Base-by-base conservation (phyloP, 1,140 invertebrate species). In the Calephelis nemesis region DNA sequence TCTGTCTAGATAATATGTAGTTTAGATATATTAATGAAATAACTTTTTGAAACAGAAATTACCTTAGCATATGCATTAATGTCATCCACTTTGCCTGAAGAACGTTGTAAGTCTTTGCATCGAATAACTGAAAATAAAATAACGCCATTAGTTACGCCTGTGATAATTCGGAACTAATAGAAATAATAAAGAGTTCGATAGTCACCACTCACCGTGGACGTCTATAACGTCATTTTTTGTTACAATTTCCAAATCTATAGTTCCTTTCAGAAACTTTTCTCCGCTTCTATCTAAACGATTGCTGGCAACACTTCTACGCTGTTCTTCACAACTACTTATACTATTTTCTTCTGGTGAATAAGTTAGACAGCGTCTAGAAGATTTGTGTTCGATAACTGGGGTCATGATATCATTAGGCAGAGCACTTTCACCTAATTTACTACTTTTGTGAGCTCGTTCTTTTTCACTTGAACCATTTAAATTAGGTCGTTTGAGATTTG, bases 191-290 rank as follows among this genome's bases (percentile, higher is more conserved):
- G 64, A 54, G 69, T 66, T 72, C 77, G 87, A 91, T 89, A 91
- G 83, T 87, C 86, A 89, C 87, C 87, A 91, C 89, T 91, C 89
- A 91, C 89, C 89, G 89, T 91, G 89, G 63, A 91, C 89, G 76
- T 91, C 89, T 72, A 91, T 88, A 7, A 89, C 74, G 48, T 88
- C 78, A 76, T 91, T 84, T 65, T 73, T 84, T 1, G 83, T 90
- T 11, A 79, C 70, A 6, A 91, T 85, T 81, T 91, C 85, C 67
- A 91, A 74, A 77, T 91, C 87, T 71, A 91, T 91, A 0, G 89
- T 89, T 45, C 83, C 87, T 79, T 91, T 91, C 6, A 82, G 67
- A 11, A 79, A 68, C 68, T 85, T 82, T 62, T 90, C 85, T 9
- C 70, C 73, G 62, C 87, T 89, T 60, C 79, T 70, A 39, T 91